Conservation (phyloP, 2,113 vertebrate genomes). For the Dasyornis broadbenti region DNA sequence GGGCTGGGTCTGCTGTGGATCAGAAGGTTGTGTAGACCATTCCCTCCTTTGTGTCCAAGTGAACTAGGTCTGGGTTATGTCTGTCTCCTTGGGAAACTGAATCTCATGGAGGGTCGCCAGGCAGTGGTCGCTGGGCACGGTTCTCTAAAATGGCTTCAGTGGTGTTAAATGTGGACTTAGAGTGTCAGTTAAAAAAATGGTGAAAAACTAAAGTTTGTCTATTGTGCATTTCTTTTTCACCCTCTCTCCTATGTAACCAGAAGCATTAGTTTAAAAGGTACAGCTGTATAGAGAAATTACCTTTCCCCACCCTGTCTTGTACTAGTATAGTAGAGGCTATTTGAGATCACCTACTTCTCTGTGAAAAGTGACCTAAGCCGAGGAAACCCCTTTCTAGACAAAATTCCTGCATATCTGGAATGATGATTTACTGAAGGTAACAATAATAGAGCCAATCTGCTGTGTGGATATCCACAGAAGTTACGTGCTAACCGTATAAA, state of each 20-base stretch:
- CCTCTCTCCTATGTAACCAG: neutral
- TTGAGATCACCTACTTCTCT: neutral
- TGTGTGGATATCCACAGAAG: neutral
- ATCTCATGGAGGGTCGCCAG: neutral
- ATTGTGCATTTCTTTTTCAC: neutral
- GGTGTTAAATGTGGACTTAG: neutral
- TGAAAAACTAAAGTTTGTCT: neutral
- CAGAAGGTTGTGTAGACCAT: neutral
- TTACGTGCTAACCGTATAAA: neutral
- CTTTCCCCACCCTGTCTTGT: neutral
- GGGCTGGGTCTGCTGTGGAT: neutral
- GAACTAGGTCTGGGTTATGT: neutral
- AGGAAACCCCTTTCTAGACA: neutral
- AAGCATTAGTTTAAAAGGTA: neutral
- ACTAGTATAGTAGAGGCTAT: neutral
- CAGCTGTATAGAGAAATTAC: neutral
- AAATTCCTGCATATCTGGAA: neutral
- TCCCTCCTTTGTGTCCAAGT: neutral
- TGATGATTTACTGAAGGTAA: neutral
- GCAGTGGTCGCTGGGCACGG: fast-evolving
- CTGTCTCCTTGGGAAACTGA: neutral
- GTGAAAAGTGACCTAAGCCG: neutral
- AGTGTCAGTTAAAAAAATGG: neutral
- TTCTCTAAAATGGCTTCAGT: neutral
- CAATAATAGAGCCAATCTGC: neutral